Evolutionary conservation across 2,888 invertebrate genomes (phyloP).

Genomic region (Artemia sinica): DNA sequence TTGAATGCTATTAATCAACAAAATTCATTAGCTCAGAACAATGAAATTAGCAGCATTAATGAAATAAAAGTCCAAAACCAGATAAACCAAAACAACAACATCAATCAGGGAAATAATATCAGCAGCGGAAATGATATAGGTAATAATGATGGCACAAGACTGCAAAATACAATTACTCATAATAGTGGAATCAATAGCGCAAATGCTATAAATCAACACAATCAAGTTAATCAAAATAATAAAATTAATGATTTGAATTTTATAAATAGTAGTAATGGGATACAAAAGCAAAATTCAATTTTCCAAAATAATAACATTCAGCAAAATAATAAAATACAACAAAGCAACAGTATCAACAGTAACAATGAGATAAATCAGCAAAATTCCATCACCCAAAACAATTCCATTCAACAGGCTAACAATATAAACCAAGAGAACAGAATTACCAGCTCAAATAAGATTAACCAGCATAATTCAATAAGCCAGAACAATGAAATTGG

Average conservation of each 20-base stretch:
- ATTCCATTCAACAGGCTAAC: background rate
- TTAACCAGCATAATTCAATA: background rate
- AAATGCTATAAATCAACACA: background rate
- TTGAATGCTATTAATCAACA: background rate
- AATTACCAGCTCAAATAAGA: background rate
- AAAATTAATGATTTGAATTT: background rate
- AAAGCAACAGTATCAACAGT: background rate
- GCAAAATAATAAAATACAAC: background rate
- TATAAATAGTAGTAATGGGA: background rate
- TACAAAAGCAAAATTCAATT: background rate
- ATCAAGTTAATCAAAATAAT: background rate
- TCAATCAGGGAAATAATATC: background rate
- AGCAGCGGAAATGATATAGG: background rate
- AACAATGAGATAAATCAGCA: background rate
- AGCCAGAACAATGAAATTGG: background rate
- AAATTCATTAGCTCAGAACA: background rate
- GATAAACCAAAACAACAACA: conserved; percentile 10
- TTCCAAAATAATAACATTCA: background rate
- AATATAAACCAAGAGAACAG: background rate
- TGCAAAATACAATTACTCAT: background rate
- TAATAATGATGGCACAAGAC: background rate
- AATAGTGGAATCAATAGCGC: background rate
- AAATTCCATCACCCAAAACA: conserved; percentile 1
- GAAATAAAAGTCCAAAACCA: background rate
- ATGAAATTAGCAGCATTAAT: background rate